A percentile compares a stretch with the other conserved stretches of the same genome.
Conservation (phyloP, 1,140 invertebrate species). For the Drosophila pandora region DNA sequence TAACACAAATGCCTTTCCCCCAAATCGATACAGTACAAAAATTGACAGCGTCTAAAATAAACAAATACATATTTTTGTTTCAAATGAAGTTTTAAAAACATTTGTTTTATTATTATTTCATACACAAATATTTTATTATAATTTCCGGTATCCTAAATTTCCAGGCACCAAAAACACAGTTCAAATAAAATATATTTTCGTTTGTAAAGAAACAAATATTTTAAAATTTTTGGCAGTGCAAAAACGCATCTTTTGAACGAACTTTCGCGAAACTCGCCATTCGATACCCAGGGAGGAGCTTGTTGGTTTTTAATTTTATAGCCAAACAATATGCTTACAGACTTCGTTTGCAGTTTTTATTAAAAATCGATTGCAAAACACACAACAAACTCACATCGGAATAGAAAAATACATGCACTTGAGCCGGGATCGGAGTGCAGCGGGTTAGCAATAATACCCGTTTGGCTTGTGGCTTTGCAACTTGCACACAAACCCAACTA, state of each 20-base stretch:
- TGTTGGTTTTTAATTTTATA: slow-evolving; percentile 82
- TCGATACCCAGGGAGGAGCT: slow-evolving; percentile 13
- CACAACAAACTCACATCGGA: slow-evolving; percentile 4
- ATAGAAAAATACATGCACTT: slow-evolving; percentile 24
- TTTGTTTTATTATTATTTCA: no score
- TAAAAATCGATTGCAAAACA: slow-evolving; percentile 63
- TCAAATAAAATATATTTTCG: background rate
- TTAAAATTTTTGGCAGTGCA: background rate
- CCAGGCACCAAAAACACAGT: background rate
- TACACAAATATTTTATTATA: no score
- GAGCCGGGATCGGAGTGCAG: slow-evolving; percentile 12
- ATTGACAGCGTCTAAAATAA: background rate
- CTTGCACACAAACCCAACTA: slow-evolving; percentile 24
- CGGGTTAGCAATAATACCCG: slow-evolving; percentile 42
- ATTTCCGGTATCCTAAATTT: no score
- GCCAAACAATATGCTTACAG: slow-evolving; percentile 76
- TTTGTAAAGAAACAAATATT: no score
- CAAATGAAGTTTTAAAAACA: no score
- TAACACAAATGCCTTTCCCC: slow-evolving; percentile 36
- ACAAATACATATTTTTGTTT: background rate
- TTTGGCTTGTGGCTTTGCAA: slow-evolving; percentile 63
- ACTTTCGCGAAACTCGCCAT: slow-evolving; percentile 25
- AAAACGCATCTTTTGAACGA: slow-evolving; percentile 5
- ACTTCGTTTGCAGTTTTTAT: slow-evolving; percentile 73
- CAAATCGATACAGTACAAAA: slow-evolving; percentile 15